These are phyloP conservation scores for Triops longicaudatus DNA, from an alignment of 1,140 invertebrate species.

Conservation along the genomic window DNA sequence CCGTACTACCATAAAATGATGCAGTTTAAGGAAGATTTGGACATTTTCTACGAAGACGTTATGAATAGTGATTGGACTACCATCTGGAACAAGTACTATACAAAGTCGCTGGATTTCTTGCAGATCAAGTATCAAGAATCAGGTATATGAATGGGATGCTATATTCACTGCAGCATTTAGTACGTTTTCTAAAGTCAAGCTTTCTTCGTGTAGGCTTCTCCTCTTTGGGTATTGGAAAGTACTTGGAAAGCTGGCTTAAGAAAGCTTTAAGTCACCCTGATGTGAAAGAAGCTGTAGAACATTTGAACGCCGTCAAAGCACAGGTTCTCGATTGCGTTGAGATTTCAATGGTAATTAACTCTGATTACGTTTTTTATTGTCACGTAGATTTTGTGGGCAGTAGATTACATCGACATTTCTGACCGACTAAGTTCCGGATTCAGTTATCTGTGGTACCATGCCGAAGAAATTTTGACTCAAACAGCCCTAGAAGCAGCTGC, in stretches of 20 bases:
- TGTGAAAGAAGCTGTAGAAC: background rate
- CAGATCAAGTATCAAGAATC: constrained; percentile 12
- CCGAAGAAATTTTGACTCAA: background rate
- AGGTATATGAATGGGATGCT: too few species aligned
- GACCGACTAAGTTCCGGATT: background rate
- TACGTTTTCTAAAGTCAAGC: too few species aligned
- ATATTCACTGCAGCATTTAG: too few species aligned
- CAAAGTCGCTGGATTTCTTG: background rate
- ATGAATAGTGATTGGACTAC: constrained; percentile 59
- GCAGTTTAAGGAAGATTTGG: constrained; percentile 67
- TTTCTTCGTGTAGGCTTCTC: background rate
- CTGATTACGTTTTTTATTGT: background rate
- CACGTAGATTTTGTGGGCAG: background rate
- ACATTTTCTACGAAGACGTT: constrained; percentile 63
- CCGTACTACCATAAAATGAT: constrained; percentile 67
- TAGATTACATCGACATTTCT: background rate
- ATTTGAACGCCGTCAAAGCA: background rate
- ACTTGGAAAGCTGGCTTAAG: background rate
- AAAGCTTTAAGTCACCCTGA: background rate
- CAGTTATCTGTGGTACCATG: background rate
- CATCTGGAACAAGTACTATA: constrained; percentile 39
- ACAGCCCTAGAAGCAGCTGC: constrained; percentile 26
- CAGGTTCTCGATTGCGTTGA: background rate
- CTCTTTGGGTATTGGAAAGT: background rate
- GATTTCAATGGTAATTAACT: background rate